Evolutionary conservation across 1,140 invertebrate species (phyloP).

Genomic region (Orussus abietinus): DNA sequence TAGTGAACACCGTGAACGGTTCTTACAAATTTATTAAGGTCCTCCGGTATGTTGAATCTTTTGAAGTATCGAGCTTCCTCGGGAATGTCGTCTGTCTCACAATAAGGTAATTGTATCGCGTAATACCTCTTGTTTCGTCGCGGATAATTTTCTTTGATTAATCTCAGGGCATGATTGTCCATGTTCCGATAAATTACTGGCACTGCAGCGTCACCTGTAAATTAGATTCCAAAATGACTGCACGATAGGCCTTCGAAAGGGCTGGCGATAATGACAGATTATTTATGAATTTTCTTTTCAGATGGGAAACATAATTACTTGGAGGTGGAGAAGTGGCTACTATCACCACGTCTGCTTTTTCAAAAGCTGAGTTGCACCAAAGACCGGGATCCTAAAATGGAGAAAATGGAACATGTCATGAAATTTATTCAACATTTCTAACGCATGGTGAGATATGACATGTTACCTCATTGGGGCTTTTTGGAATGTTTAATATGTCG

Average conservation of each 20-base stretch:
- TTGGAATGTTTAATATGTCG: constrained; percentile 38
- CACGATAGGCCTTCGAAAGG: too few relatives aligned
- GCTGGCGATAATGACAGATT: too few relatives aligned
- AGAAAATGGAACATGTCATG: constrained; percentile 5
- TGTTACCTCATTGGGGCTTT: constrained; percentile 33
- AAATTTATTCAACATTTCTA: constrained; percentile 4
- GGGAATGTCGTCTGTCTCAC: constrained; percentile 37
- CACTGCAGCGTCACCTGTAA: constrained; percentile 20
- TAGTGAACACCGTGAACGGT: constrained; percentile 35
- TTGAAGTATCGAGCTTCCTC: constrained; percentile 40
- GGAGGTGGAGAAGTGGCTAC: constrained; percentile 39
- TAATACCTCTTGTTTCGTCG: constrained; percentile 38
- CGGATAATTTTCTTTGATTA: constrained; percentile 39
- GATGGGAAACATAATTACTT: too few relatives aligned
- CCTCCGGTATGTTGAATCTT: constrained; percentile 36
- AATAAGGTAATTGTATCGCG: constrained; percentile 44
- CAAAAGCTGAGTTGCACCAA: constrained; percentile 46
- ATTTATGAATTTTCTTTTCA: too few relatives aligned
- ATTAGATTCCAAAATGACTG: too few relatives aligned
- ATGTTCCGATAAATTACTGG: constrained; percentile 36
- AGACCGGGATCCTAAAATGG: constrained; percentile 35
- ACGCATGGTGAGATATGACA: constrained; percentile 11
- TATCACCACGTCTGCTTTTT: constrained; percentile 36
- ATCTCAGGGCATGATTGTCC: constrained; percentile 35
- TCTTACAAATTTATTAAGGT: constrained; percentile 39